These are phyloP conservation scores for Falcaria lacertinaria DNA, from an alignment of 2,888 invertebrate species.

Conservation along the genomic window DNA sequence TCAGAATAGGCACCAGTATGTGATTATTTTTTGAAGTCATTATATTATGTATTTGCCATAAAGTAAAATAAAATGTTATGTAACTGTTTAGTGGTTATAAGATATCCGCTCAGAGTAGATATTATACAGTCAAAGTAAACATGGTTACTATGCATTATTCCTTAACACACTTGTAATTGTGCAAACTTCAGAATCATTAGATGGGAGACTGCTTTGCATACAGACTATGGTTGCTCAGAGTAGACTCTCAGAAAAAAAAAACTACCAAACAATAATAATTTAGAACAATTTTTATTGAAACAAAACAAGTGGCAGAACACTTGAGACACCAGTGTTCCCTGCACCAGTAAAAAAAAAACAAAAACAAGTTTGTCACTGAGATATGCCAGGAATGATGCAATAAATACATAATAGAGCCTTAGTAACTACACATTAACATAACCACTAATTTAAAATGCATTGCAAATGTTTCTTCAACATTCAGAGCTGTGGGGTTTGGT, in stretches of 20 bases:
- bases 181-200: too few relatives aligned
- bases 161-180: too few relatives aligned
- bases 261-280: conserved; percentile 10
- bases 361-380: conserved; percentile 29
- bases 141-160: too few relatives aligned
- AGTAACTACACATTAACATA: conserved; percentile 11
- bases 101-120: too few relatives aligned
- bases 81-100: too few relatives aligned
- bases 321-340: conserved; percentile 31
- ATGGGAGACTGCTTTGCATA: too few relatives aligned
- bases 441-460: neutral
- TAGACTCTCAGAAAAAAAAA: conserved; percentile 1
- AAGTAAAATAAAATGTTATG: too few relatives aligned
- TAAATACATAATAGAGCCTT: conserved; percentile 26
- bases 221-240: too few relatives aligned
- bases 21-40: too few relatives aligned
- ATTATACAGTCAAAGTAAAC: too few relatives aligned
- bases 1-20: too few relatives aligned
- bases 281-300: conserved; percentile 32
- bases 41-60: too few relatives aligned
- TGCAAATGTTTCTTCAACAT: neutral
- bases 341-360: conserved; percentile 40
- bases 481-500: neutral
- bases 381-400: conserved; percentile 39
- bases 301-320: conserved; percentile 29